phyloP scores from a whole-genome alignment of 1,140 invertebrate genomes.

The Caenorhabditis tropicalis region DNA sequence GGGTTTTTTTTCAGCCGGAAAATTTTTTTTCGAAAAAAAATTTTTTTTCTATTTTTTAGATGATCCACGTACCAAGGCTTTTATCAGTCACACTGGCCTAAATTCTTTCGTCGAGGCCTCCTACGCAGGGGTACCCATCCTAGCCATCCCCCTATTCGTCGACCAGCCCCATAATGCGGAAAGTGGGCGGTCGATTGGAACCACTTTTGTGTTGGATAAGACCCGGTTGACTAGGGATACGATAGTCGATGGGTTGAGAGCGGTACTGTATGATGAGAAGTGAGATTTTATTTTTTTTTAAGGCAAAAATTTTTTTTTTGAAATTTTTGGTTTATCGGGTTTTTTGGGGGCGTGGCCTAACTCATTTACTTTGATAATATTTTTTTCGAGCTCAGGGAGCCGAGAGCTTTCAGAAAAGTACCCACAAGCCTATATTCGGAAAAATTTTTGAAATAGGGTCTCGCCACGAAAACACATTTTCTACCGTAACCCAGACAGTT shows the following conservation, averaged over 20 bases:
- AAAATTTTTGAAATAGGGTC: no score
- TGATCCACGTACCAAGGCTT: slow-evolving; percentile 55
- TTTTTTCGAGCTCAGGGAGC: no score
- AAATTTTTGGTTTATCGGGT: no score
- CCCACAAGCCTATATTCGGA: no score
- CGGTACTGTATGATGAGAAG: not conserved
- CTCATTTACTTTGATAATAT: no score
- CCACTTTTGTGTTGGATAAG: not conserved
- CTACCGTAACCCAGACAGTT: no score
- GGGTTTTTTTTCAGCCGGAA: not conserved
- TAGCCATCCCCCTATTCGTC: slow-evolving; percentile 67
- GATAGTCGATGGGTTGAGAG: not conserved
- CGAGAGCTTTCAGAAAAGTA: no score
- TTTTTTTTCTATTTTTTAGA: slow-evolving; percentile 46
- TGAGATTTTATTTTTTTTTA: not conserved
- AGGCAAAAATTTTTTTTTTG: no score
- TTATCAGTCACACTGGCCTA: slow-evolving; percentile 67
- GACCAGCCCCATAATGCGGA: slow-evolving; percentile 62
- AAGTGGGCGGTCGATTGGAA: slow-evolving; percentile 5
- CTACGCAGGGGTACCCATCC: slow-evolving; percentile 62
- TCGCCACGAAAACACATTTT: no score
- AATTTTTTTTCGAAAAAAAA: not conserved
- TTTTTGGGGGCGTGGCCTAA: no score
- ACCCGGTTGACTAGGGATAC: not conserved
- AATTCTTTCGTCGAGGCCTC: slow-evolving; percentile 63